Percentiles rank a stretch among this genome's conserved stretches.
phyloP scores from a whole-genome alignment of 2,113 vertebrate genomes.

The Psilopogon haemacephalus region DNA sequence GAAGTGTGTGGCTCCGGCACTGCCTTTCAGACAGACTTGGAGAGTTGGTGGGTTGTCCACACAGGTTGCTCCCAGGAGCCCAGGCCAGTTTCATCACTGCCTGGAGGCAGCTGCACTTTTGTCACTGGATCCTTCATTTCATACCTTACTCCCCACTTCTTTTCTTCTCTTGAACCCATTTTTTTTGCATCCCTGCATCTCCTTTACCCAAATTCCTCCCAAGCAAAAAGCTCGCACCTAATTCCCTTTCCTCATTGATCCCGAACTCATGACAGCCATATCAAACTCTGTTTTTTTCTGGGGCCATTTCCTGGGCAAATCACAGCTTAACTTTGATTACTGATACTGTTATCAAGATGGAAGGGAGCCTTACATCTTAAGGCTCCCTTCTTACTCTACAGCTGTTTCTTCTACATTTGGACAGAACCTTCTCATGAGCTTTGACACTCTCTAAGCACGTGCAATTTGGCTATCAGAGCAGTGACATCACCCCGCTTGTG shows the following conservation, averaged over 20 bases:
- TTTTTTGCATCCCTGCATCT: not conserved
- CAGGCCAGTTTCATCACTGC: not conserved
- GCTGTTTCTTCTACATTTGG: not conserved
- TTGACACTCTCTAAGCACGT: not conserved
- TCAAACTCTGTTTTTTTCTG: not conserved
- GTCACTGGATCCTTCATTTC: not conserved
- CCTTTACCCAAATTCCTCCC: not conserved
- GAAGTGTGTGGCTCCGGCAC: not conserved
- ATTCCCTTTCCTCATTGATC: not conserved
- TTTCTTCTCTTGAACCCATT: not conserved
- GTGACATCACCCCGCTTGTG: too few relatives aligned
- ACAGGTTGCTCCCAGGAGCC: not conserved
- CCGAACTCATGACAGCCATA: not conserved
- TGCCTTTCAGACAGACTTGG: not conserved
- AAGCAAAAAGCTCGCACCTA: not conserved
- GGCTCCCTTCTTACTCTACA: not conserved
- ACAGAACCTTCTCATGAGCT: not conserved
- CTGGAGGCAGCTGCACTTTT: not conserved
- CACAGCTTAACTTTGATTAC: not conserved
- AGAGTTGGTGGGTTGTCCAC: not conserved
- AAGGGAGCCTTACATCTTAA: not conserved
- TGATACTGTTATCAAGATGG: not conserved
- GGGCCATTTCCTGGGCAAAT: not conserved
- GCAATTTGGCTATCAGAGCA: not conserved
- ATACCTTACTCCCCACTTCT: not conserved